A percentile compares a stretch with the other conserved stretches of the same genome.
These are phyloP conservation scores for Lepidocyrtinus sp. DNA, from an alignment of 2,888 invertebrate species.

Conservation along the genomic window DNA sequence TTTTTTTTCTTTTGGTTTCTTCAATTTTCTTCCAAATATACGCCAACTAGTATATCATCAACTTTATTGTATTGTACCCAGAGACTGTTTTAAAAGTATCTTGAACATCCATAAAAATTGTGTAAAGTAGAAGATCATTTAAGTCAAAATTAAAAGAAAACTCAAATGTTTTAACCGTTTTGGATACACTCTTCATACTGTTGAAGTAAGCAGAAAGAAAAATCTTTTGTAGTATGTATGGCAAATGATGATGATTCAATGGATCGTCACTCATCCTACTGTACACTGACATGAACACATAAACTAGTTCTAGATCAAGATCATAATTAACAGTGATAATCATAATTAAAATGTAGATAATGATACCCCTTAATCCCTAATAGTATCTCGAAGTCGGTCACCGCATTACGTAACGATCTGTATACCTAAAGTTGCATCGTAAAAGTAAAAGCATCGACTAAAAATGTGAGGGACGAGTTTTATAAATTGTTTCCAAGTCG, in stretches of 20 bases:
- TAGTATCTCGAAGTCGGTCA: too few relatives aligned
- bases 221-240: background rate
- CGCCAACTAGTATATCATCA: background rate
- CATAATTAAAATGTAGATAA: background rate
- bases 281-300: background rate
- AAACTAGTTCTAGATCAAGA: background rate
- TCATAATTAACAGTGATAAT: background rate
- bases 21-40: background rate
- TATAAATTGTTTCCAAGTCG: background rate
- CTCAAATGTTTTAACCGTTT: background rate
- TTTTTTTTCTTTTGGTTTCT: background rate
- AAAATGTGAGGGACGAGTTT: too few relatives aligned
- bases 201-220: background rate
- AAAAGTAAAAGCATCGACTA: too few relatives aligned
- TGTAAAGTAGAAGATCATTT: background rate
- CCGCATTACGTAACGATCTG: too few relatives aligned
- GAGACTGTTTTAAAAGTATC: constrained; percentile 28
- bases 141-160: background rate
- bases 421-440: too few relatives aligned
- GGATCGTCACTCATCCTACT: background rate
- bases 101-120: background rate
- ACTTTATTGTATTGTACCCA: constrained; percentile 47
- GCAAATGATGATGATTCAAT: background rate
- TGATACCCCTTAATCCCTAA: background rate
- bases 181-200: background rate